Conservation (phyloP, 2,797 vertebrate genomes). For the Heteromormyrus szaboi region DNA sequence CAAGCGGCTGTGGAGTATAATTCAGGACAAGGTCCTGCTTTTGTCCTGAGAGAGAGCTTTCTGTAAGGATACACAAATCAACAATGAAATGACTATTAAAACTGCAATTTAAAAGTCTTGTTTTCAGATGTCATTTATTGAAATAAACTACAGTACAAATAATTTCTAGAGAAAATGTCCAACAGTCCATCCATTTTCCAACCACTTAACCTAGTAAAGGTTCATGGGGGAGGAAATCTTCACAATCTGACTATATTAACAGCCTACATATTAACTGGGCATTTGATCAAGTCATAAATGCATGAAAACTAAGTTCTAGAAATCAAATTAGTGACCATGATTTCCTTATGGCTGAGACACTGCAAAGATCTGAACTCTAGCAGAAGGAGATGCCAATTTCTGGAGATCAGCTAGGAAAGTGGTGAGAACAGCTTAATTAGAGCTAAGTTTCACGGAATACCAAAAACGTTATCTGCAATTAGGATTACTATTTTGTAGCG, state of each 20-base stretch:
- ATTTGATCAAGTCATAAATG: not conserved
- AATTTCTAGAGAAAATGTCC: not conserved
- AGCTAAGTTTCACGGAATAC: not conserved
- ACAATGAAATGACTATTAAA: not conserved
- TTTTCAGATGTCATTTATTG: not conserved
- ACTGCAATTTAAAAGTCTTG: not conserved
- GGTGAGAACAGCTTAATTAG: not conserved
- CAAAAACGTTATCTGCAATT: not conserved
- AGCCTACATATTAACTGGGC: not conserved
- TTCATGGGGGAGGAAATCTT: not conserved
- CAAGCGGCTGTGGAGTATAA: not conserved
- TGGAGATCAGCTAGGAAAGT: not conserved
- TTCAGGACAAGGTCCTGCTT: not conserved
- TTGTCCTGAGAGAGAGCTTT: not conserved
- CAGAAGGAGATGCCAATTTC: not conserved
- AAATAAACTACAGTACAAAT: not conserved
- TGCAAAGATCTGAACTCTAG: not conserved
- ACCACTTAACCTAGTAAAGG: not conserved
- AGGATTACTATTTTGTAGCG: not conserved
- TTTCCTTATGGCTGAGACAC: not conserved
- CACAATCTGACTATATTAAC: not conserved
- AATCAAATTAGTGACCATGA: not conserved
- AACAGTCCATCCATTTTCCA: not conserved
- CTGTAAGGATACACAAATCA: not conserved
- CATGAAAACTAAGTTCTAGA: not conserved